Evolutionary conservation across 2,797 vertebrate genomes (phyloP).

Genomic region (Rhynchotus rufescens): DNA sequence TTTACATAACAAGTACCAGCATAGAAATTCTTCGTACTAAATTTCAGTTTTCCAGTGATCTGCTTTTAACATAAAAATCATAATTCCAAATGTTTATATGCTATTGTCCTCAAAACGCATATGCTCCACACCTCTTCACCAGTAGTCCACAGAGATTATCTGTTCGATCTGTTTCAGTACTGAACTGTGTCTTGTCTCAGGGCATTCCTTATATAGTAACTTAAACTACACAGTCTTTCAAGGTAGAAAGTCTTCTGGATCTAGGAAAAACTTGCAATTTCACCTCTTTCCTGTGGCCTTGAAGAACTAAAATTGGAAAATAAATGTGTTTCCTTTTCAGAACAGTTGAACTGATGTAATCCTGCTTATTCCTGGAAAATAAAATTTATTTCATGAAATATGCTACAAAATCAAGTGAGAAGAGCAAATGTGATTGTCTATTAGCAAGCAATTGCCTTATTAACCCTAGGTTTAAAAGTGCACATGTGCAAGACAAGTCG

Average conservation of each 20-base stretch:
- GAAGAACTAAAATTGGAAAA: not conserved
- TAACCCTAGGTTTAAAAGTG: conserved; percentile 24
- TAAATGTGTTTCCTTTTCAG: not conserved
- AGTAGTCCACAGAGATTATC: not conserved
- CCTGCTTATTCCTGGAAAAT: not conserved
- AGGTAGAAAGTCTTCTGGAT: not conserved
- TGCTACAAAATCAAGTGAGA: not conserved
- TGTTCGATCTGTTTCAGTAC: not conserved
- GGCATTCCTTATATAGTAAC: not conserved
- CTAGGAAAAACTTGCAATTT: not conserved
- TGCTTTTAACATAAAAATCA: not conserved
- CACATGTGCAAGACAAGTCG: not conserved
- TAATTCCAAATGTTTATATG: not conserved
- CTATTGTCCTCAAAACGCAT: not conserved
- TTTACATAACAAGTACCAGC: not conserved
- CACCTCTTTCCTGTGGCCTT: accelerated
- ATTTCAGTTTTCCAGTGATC: not conserved
- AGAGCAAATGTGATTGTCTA: not conserved
- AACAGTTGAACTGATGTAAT: not conserved
- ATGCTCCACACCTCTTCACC: not conserved
- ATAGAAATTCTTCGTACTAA: not conserved
- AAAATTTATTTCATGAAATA: not conserved
- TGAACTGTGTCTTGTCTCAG: not conserved
- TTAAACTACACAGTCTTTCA: not conserved
- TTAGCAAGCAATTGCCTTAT: not conserved